A percentile compares a stretch with the other conserved stretches of the same genome.
Evolutionary conservation across 2,113 vertebrate species (phyloP).

Genomic region (Pluvialis apricaria): DNA sequence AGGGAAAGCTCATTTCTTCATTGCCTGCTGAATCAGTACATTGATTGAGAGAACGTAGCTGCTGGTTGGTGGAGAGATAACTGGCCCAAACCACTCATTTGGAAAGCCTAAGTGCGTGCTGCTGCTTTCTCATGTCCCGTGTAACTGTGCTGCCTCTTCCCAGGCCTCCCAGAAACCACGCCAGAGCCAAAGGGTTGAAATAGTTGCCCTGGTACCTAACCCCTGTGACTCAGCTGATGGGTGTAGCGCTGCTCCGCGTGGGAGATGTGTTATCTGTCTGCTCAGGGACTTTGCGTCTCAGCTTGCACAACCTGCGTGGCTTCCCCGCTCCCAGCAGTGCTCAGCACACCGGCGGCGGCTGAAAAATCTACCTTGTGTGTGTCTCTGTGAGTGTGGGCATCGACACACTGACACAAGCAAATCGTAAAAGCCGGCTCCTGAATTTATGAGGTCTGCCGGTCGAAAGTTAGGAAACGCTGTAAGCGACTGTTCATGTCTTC

Average conservation of each 20-base stretch:
- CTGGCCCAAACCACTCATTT: neutral
- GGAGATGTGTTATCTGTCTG: neutral
- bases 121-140: neutral
- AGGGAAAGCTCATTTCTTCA: neutral
- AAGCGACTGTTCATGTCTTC: neutral
- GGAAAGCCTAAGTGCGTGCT: neutral
- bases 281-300: neutral
- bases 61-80: neutral
- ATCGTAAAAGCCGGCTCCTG: neutral
- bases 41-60: neutral
- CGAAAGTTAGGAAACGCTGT: neutral
- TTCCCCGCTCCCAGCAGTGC: neutral
- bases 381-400: fast-evolving
- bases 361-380: neutral
- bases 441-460: fast-evolving
- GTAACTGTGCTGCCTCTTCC: neutral
- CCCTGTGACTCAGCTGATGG: neutral
- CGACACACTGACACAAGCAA: neutral
- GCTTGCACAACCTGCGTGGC: neutral
- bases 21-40: neutral
- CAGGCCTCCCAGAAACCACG: neutral
- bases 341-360: neutral
- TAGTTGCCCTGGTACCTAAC: neutral
- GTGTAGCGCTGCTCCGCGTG: neutral
- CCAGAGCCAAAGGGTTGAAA: neutral